phyloP scores from a whole-genome alignment of 2,113 vertebrate genomes.

The Typhlomys cinereus region DNA sequence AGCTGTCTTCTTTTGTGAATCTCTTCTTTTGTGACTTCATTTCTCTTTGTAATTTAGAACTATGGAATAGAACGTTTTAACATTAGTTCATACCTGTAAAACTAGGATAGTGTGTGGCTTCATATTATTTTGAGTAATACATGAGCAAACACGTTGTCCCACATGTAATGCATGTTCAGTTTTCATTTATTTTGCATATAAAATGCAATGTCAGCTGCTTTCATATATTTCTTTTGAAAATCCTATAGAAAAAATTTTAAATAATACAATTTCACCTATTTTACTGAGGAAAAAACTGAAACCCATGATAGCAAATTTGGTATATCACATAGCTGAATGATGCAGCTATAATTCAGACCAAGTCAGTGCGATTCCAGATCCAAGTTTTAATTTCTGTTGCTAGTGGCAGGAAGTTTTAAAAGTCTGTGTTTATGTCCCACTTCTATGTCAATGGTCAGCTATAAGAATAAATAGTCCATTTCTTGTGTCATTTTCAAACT shows the following conservation, averaged over 20 bases:
- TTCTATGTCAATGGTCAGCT: neutral
- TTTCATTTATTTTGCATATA: too few species aligned
- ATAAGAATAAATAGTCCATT: neutral
- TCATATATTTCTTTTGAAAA: neutral
- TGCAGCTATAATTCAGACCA: neutral
- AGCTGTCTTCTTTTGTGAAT: neutral
- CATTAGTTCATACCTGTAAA: neutral
- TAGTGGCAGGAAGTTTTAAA: neutral
- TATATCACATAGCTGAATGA: neutral
- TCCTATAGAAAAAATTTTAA: neutral
- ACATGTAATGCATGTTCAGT: neutral
- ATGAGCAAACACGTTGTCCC: neutral
- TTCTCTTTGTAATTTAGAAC: constrained; percentile 12
- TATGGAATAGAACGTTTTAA: constrained; percentile 11
- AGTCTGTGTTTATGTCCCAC: neutral
- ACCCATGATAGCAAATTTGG: neutral
- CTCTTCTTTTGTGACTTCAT: neutral
- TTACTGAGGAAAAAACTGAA: neutral
- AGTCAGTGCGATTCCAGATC: neutral
- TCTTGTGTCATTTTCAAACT: neutral
- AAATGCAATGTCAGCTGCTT: neutral
- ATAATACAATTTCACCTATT: neutral
- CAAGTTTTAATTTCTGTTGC: neutral
- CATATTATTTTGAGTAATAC: neutral
- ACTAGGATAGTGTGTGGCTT: neutral